These are phyloP conservation scores for Rutilus rutilus DNA, from an alignment of 2,113 vertebrate genomes.

Conservation along the genomic window DNA sequence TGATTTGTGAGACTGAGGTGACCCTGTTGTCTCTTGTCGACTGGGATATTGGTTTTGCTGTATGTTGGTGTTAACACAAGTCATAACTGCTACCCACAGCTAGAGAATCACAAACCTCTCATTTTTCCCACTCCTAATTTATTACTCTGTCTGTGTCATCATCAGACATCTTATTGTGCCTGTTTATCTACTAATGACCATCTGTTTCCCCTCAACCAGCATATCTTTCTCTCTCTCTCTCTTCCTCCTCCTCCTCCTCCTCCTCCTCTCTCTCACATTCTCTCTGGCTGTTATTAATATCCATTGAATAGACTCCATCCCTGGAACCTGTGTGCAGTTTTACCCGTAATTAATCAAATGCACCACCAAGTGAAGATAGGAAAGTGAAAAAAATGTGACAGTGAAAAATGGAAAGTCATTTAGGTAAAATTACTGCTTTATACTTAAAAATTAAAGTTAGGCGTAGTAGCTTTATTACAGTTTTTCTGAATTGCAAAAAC, in stretches of 20 bases:
- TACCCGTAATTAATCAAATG: background rate
- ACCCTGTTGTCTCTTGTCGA: background rate
- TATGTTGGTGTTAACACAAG: background rate
- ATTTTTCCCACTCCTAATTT: background rate
- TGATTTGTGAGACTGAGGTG: background rate
- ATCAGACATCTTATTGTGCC: constrained; percentile 2
- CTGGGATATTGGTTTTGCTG: background rate
- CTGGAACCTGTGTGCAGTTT: background rate
- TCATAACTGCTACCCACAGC: constrained; percentile 4
- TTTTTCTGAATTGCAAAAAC: too few species aligned
- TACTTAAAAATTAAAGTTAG: background rate
- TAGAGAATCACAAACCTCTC: background rate
- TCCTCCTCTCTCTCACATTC: background rate
- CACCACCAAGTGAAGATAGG: background rate
- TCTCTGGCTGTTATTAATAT: background rate
- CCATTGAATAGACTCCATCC: background rate
- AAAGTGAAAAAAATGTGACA: background rate
- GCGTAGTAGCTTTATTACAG: background rate
- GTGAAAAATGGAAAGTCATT: background rate
- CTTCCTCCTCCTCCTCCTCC: background rate
- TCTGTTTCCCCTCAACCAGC: background rate
- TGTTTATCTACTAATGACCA: background rate
- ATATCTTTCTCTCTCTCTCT: background rate
- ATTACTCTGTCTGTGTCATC: constrained; percentile 17
- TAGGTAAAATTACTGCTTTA: background rate